phyloP scores from a whole-genome alignment of 2,888 invertebrate genomes.

The Metalampra italica region DNA sequence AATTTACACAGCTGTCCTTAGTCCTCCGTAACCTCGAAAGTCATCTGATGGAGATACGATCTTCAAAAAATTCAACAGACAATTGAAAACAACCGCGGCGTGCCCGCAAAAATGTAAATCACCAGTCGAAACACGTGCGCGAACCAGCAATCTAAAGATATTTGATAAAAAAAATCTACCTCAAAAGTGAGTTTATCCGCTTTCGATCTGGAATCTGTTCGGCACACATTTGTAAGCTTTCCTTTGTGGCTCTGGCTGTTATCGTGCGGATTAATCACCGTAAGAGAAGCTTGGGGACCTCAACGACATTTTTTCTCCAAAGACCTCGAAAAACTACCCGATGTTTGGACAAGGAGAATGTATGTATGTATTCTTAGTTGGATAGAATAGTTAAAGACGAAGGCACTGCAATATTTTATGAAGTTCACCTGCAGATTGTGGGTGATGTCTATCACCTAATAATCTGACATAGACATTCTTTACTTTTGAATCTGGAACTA shows the following conservation, averaged over 20 bases:
- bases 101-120: slow-evolving; percentile 50
- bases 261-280: slow-evolving; percentile 55
- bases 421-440: neutral
- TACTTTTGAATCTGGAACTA: too few relatives aligned
- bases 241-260: slow-evolving; percentile 56
- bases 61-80: slow-evolving; percentile 41
- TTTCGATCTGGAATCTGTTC: slow-evolving; percentile 71
- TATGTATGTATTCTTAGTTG: slow-evolving; percentile 16
- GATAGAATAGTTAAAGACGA: neutral
- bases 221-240: slow-evolving; percentile 64
- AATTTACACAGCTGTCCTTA: slow-evolving; percentile 17
- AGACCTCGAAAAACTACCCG: slow-evolving; percentile 43
- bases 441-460: too few relatives aligned
- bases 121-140: slow-evolving; percentile 69
- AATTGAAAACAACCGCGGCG: slow-evolving; percentile 44
- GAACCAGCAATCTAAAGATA: slow-evolving; percentile 21
- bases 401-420: neutral
- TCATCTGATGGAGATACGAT: slow-evolving; percentile 33
- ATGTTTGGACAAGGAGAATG: slow-evolving; percentile 35
- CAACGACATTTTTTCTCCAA: slow-evolving; percentile 41
- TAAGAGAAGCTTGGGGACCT: slow-evolving; percentile 31
- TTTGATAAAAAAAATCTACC: slow-evolving; percentile 32
- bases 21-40: slow-evolving; percentile 38
- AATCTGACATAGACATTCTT: too few relatives aligned
- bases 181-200: slow-evolving; percentile 69